Evolutionary conservation across 2,113 vertebrate species (phyloP), one percentile per base, ranked within the genome.

Genomic region (Gorilla gorilla): DNA sequence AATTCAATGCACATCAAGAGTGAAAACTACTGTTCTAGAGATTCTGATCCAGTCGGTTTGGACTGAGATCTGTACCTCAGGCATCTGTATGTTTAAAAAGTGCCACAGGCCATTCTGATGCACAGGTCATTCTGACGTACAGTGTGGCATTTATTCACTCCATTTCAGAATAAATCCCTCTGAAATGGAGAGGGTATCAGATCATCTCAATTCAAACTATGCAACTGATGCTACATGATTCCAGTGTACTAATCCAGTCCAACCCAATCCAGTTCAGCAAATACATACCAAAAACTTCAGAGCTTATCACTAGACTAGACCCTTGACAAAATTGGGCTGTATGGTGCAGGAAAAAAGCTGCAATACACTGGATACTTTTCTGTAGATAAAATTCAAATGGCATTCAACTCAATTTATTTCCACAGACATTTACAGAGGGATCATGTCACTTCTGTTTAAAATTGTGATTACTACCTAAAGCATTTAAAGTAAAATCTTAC

Each of bases 401-500:
- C 27, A 40, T 57, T 95, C 80, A 92, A 91, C 52, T 68, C 73
- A 80, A 68, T n/a, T 94, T 35, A 92, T 48, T 86, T 68, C 64
- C 93, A 86, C 57, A 93, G 59, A 68, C 40, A 93, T 38, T 86
- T 84, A 86, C 8, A 1, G 55, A 93, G 25, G 52, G 45, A 78
- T 40, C 76, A 66, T 52, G 79, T 59, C 61, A 43, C 32, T 70
- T 89, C 38, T 50, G 68, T 78, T 97, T 92, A 64, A 97, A 94
- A 94, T 55, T 90, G 4, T 76, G 43, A 84, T 70, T 88, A 43
- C 22, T 79, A 83, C 35, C 55, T 84, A 78, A 72, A 86, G 32
- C 45, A 96, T 90, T 81, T 92, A 70, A 90, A 98, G 90, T 90
- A 61, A 88, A 95, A 94, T 75, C 50, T 16, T 20, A 27, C 66